Base-by-base conservation (phyloP, 1,140 invertebrate genomes). In the Diorhabda carinulata region DNA sequence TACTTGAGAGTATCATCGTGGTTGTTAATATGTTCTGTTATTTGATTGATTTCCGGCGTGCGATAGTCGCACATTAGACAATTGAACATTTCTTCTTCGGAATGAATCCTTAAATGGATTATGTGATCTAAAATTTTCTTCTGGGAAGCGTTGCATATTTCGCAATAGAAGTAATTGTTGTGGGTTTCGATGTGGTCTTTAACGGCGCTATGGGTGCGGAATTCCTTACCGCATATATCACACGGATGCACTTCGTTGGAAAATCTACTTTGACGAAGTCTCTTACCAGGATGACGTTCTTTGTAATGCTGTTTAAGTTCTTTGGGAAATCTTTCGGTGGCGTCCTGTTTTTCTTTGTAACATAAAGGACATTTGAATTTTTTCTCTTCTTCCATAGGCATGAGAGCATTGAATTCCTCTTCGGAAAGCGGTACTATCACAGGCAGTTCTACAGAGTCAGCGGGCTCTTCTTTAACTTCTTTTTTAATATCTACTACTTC, bases 191-290 rank as follows among this genome's bases (percentile, higher is more conserved):
- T 78, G 64, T 83, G 83, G 56, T 76, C 73, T 47, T 69, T 75
- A 60, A 79, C 69, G 10, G 71, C 73, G n/a, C 64, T 67, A 4
- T 62, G 10, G 10, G 71, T 70, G 57, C 72, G 70, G 75, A 88
- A 89, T 0, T 85, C 85, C 74, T 91, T 87, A 5, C 83, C 81
- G 78, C 91, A 93, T 57, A 86, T 84, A 64, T 83, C 82, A 76
- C 91, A 92, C 72, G 86, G 85, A 78, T 91, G 92, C 0, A 90
- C 90, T 40, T 76, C 74, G n/a, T 70, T 70, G 43, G 72, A 73
- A 47, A 76, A 72, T 5, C 67, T 69, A 5, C 69, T 73, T 3
- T 70, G 69, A 2, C 75, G n/a, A 43, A 76, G 67, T 43, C 75
- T 61, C 57, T 76, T 76, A 4, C 73, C 73, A 6, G 72, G 74